These are phyloP conservation scores for Turritopsis dohrnii DNA, from an alignment of 30 jellyfish, hydroid and myxozoan genomes.

Conservation along the genomic window DNA sequence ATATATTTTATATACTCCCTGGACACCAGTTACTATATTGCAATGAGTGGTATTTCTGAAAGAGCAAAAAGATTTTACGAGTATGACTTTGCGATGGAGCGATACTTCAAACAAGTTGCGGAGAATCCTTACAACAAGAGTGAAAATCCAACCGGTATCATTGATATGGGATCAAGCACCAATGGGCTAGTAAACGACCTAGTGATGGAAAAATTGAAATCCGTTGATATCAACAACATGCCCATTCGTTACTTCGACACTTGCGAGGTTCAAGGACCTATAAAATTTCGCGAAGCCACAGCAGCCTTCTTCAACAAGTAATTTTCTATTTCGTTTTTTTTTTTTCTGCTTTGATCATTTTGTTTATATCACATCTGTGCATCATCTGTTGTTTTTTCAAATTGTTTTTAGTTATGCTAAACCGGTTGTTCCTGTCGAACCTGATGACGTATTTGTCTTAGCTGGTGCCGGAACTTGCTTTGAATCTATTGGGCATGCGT, in stretches of 20 bases:
- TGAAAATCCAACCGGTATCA: constrained; percentile 49
- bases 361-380: neutral
- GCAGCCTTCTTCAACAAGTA: constrained; percentile 39
- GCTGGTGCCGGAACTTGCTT: constrained; percentile 63
- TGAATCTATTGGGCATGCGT: constrained; percentile 49
- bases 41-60: neutral
- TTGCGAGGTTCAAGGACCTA: constrained; percentile 42
- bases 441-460: constrained; percentile 37
- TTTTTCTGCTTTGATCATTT: neutral
- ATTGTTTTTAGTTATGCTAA: constrained; percentile 32
- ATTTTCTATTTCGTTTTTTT: no score
- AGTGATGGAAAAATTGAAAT: constrained; percentile 20
- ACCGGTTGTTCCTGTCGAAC: constrained; percentile 35
- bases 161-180: constrained; percentile 69
- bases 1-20: neutral
- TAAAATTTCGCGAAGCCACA: constrained; percentile 38
- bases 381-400: neutral
- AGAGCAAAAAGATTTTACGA: neutral
- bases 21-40: neutral
- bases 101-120: neutral
- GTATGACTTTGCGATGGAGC: neutral
- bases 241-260: constrained; percentile 30
- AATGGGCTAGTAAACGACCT: constrained; percentile 38
- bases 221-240: constrained; percentile 9
- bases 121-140: constrained; percentile 36